Percentiles rank a stretch among this genome's conserved stretches.
Evolutionary conservation across 2,797 vertebrate genomes (phyloP).

Genomic region (Karalla daura): DNA sequence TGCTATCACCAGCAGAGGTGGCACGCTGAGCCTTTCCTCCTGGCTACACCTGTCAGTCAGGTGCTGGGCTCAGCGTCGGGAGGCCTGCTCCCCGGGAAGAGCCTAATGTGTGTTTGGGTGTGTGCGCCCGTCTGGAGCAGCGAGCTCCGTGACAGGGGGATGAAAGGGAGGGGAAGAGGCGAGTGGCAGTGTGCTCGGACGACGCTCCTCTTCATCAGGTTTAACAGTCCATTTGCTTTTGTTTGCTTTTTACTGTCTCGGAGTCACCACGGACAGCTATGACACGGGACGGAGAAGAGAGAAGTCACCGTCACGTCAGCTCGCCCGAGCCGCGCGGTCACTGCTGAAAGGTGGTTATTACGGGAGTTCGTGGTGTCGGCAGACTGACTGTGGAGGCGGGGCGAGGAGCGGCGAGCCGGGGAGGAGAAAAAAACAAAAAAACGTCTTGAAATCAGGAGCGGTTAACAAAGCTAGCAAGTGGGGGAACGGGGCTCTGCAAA

Average conservation of each 20-base stretch:
- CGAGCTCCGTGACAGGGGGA: constrained; percentile 33
- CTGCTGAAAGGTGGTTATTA: constrained; percentile 80
- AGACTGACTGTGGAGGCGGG: constrained; percentile 20
- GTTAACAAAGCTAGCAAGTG: constrained; percentile 36
- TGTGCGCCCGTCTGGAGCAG: constrained; percentile 43
- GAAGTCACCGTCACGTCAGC: constrained; percentile 67
- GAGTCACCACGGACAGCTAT: constrained; percentile 51
- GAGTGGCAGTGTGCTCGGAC: constrained; percentile 47
- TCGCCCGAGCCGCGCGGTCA: constrained; percentile 63
- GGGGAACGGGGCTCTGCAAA: constrained; percentile 14
- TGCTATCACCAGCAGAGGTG: constrained; percentile 73
- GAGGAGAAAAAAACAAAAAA: constrained; percentile 26
- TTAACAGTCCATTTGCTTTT: constrained; percentile 78
- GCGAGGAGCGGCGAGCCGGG: constrained; percentile 20
- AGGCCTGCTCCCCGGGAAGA: constrained; percentile 42
- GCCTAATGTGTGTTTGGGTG: constrained; percentile 44
- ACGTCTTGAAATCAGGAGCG: constrained; percentile 20
- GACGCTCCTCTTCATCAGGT: constrained; percentile 76
- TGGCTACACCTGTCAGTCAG: constrained; percentile 84
- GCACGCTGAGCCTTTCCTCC: constrained; percentile 75
- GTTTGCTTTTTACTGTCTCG: constrained; percentile 31
- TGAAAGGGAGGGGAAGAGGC: constrained; percentile 30
- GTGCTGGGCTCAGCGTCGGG: constrained; percentile 70
- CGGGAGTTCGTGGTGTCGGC: constrained; percentile 66
- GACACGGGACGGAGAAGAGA: constrained; percentile 35